Conservation (phyloP, 2,888 invertebrate genomes). For the Hyposoter dolosus region DNA sequence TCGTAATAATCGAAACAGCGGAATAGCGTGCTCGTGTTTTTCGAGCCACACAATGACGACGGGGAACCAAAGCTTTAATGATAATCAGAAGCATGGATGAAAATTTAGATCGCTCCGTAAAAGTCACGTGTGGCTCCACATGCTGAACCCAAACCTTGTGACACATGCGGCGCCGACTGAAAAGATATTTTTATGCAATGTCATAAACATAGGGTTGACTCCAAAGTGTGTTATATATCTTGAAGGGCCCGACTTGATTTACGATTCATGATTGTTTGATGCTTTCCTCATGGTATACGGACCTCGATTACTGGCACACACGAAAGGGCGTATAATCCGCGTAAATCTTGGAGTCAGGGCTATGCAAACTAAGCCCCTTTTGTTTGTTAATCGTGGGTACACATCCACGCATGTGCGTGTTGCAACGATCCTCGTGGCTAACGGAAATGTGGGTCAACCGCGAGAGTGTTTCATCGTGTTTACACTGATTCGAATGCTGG, state of each 20-base stretch:
- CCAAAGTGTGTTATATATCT: slow-evolving; percentile 42
- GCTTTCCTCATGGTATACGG: slow-evolving; percentile 23
- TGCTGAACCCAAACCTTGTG: neutral
- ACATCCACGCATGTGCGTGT: slow-evolving; percentile 44
- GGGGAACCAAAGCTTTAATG: neutral
- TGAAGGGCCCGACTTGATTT: slow-evolving; percentile 61
- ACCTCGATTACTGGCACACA: neutral
- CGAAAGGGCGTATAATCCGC: slow-evolving; percentile 13
- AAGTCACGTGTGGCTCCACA: neutral
- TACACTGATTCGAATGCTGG: slow-evolving; percentile 39
- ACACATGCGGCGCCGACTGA: neutral
- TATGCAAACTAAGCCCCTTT: slow-evolving; percentile 1
- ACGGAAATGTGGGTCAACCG: slow-evolving; percentile 59
- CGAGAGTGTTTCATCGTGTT: slow-evolving; percentile 48
- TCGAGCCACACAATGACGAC: neutral
- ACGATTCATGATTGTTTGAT: slow-evolving; percentile 63
- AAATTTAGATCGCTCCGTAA: neutral
- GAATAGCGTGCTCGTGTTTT: neutral
- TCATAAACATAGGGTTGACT: slow-evolving; percentile 49
- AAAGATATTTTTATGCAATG: slow-evolving; percentile 50
- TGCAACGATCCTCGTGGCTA: slow-evolving; percentile 49
- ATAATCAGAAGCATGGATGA: neutral
- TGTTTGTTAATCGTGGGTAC: neutral
- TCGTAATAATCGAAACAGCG: neutral
- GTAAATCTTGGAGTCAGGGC: neutral